Conservation (phyloP, 92 coral and sea anemone genomes). For the Phenganax stokvisi region DNA sequence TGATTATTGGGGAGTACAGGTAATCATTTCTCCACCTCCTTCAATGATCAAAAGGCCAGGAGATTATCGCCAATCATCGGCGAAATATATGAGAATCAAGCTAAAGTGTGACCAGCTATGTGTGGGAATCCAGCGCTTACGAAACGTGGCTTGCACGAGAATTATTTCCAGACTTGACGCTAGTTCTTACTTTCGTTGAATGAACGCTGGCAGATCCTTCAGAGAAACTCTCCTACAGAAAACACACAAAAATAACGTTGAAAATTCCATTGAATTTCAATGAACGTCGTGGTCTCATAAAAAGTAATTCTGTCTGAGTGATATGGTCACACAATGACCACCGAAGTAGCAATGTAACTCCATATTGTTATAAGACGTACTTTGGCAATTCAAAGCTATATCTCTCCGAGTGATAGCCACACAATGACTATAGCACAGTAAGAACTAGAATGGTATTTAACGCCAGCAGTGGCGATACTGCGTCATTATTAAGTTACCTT, state of each 20-base stretch:
- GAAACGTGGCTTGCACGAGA: conserved; percentile 10
- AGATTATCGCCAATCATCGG: too few species aligned
- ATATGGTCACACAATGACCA: too few species aligned
- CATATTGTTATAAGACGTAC: too few species aligned
- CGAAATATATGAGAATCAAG: not conserved
- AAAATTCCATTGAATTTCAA: not conserved
- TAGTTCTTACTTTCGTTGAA: conserved; percentile 5
- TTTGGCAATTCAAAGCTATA: too few species aligned
- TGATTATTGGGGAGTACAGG: too few species aligned
- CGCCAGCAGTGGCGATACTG: not conserved
- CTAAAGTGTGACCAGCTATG: not conserved
- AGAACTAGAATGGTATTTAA: not conserved
- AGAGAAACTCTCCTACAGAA: conserved; percentile 17
- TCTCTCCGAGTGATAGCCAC: not conserved
- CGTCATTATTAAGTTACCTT: conserved; percentile 48
- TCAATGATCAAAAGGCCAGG: too few species aligned
- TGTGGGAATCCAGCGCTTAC: not conserved
- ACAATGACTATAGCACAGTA: not conserved
- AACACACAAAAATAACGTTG: not conserved
- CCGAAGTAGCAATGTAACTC: too few species aligned
- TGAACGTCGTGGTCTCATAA: not conserved
- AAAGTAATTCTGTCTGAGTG: not conserved
- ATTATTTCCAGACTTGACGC: conserved; percentile 2
- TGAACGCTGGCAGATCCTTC: conserved; percentile 27
- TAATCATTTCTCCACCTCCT: too few species aligned